Conservation (phyloP, 2,113 vertebrate species). For the Cyprinus carpio region DNA sequence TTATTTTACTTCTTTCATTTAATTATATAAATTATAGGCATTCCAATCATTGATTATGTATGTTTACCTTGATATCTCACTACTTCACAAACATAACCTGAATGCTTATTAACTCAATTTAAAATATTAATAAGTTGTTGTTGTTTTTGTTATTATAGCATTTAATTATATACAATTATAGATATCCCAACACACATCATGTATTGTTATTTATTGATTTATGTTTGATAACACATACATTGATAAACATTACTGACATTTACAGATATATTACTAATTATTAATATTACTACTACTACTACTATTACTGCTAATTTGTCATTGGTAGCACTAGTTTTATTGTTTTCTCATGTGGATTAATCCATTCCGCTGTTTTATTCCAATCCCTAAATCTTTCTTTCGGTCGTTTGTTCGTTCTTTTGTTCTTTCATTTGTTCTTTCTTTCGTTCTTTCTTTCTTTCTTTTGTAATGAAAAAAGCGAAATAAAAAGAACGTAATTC, state of each 20-base stretch:
- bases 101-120: neutral
- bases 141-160: neutral
- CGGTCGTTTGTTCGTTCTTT: neutral
- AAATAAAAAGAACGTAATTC: neutral
- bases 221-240: neutral
- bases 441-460: neutral
- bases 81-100: neutral
- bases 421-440: too few relatives aligned
- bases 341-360: neutral
- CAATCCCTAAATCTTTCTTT: neutral
- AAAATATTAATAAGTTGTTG: neutral
- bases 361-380: neutral
- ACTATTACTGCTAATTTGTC: neutral
- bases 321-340: neutral
- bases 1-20: constrained; percentile 13
- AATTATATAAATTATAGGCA: neutral
- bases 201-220: neutral
- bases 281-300: too few relatives aligned
- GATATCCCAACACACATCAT: neutral
- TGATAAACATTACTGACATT: too few relatives aligned
- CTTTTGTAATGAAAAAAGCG: neutral
- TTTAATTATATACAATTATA: neutral
- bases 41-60: neutral
- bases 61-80: neutral
- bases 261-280: too few relatives aligned